phyloP scores from a whole-genome alignment of 92 coral and sea anemone species.

The Palythoa grandiflora region DNA sequence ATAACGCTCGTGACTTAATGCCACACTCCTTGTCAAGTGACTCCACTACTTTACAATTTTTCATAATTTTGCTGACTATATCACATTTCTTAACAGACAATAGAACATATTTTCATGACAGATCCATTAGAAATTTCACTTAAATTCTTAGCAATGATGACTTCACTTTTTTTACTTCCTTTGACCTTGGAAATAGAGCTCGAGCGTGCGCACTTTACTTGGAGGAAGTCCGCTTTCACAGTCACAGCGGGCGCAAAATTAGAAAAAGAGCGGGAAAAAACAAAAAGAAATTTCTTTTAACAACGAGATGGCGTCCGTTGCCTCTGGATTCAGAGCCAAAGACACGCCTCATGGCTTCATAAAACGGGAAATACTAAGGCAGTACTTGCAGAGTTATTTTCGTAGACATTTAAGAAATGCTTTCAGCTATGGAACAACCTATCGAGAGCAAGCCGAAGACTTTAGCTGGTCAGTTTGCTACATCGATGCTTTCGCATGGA shows the following conservation, averaged over 20 bases:
- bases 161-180: conserved; percentile 42
- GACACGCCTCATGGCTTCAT: conserved; percentile 37
- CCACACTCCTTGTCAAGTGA: not conserved
- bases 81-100: not conserved
- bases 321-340: not conserved
- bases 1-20: not conserved
- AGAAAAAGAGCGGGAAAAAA: not conserved
- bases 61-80: not conserved
- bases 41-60: not conserved
- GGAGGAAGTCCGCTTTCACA: not conserved
- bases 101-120: not conserved
- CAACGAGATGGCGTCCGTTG: not conserved
- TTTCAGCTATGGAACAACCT: not conserved
- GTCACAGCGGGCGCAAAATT: not conserved
- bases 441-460: not conserved
- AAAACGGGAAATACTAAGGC: conserved; percentile 16
- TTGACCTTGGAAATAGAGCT: conserved; percentile 4
- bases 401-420: not conserved
- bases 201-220: conserved; percentile 52
- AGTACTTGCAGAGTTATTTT: not conserved
- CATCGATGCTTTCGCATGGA: conserved; percentile 32
- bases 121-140: not conserved
- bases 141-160: conserved; percentile 48
- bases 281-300: not conserved
- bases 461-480: conserved; percentile 29